phyloP scores from a whole-genome alignment of 2,888 invertebrate genomes.

The Megaustenia siamemsis region DNA sequence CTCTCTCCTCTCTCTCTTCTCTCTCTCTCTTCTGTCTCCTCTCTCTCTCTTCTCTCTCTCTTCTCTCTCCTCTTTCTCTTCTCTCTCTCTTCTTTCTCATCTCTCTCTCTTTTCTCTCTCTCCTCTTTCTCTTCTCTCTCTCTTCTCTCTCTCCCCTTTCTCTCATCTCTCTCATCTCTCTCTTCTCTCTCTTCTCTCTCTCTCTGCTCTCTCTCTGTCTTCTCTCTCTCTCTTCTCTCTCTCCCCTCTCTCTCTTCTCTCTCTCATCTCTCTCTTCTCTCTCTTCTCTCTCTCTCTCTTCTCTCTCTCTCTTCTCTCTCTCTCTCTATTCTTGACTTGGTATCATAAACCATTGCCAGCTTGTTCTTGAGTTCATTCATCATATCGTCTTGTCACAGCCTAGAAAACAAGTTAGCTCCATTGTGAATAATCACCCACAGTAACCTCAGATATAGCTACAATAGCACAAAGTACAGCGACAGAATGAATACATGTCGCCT shows the following conservation, averaged over 20 bases:
- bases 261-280: neutral
- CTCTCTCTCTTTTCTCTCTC: neutral
- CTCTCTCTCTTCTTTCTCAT: neutral
- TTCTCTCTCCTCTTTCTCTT: neutral
- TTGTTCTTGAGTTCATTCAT: too few species aligned
- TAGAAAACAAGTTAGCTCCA: too few species aligned
- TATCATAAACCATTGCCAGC: too few species aligned
- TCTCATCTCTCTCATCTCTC: too few species aligned
- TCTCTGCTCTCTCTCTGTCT: neutral
- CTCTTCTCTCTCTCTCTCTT: neutral
- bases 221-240: neutral
- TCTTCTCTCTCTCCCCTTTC: neutral
- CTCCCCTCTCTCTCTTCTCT: neutral
- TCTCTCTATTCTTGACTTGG: neutral
- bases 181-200: too few species aligned
- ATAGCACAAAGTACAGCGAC: too few species aligned
- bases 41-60: neutral
- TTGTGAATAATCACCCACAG: too few species aligned
- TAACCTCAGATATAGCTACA: too few species aligned
- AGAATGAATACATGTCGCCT: too few species aligned
- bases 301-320: neutral
- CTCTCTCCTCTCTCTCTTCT: too few species aligned
- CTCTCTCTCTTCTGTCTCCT: too few species aligned
- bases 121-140: neutral
- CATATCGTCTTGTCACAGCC: too few species aligned